Conservation (phyloP, 2,113 vertebrate genomes). For the Mus spicilegus region DNA sequence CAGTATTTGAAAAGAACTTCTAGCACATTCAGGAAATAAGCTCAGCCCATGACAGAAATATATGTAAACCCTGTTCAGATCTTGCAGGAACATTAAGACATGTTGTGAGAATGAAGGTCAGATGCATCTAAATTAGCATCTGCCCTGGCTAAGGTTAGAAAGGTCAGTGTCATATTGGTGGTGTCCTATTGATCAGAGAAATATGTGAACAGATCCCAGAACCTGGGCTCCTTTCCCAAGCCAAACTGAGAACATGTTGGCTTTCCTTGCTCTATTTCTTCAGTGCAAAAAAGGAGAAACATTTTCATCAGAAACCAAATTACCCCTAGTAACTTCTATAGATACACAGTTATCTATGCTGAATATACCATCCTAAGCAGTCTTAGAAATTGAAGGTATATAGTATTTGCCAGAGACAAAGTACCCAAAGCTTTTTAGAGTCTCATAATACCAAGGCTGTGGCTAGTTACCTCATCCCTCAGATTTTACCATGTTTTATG, state of each 20-base stretch:
- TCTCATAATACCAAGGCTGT: background rate
- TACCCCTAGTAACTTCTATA: too few relatives aligned
- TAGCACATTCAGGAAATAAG: rapidly evolving
- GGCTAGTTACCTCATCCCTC: background rate
- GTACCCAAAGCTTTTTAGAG: background rate
- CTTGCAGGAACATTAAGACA: rapidly evolving
- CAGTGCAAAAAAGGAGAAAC: background rate
- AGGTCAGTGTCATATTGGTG: rapidly evolving
- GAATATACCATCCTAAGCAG: background rate
- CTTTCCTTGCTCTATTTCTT: background rate
- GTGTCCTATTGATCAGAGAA: background rate
- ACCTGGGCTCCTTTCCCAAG: background rate
- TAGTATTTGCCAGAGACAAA: too few relatives aligned
- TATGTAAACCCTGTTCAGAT: too few relatives aligned
- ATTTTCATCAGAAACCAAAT: background rate
- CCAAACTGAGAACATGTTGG: too few relatives aligned
- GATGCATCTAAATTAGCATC: too few relatives aligned
- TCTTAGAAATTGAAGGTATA: background rate
- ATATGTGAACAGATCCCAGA: background rate
- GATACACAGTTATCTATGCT: background rate
- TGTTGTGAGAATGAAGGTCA: background rate
- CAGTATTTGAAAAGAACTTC: background rate
- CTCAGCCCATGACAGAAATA: background rate
- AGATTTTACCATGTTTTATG: background rate
- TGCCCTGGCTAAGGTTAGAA: too few relatives aligned